phyloP scores from a whole-genome alignment of 2,113 vertebrate genomes.

The Oophaga pumilio region DNA sequence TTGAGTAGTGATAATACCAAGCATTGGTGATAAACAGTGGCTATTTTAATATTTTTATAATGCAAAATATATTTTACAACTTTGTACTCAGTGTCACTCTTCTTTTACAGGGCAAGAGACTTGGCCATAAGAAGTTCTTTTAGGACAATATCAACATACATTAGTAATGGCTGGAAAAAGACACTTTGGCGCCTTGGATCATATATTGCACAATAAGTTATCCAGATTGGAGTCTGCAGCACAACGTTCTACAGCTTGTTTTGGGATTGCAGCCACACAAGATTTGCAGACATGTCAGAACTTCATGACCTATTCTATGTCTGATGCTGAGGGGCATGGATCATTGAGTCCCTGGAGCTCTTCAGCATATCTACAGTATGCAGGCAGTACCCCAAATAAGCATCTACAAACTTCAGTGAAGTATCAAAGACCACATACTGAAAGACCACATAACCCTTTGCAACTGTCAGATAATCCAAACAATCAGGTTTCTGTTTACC shows the following conservation, averaged over 20 bases:
- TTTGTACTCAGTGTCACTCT: neutral
- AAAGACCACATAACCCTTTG: neutral
- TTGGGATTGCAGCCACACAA: conserved; percentile 52
- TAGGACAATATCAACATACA: neutral
- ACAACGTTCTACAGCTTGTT: conserved; percentile 60
- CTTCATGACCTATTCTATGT: conserved; percentile 77
- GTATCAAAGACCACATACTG: conserved; percentile 68
- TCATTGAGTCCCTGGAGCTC: conserved; percentile 70
- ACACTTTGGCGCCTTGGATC: conserved; percentile 65
- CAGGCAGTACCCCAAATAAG: conserved; percentile 66
- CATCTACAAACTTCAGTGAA: conserved; percentile 62
- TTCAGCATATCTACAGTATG: conserved; percentile 59
- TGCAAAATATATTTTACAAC: neutral
- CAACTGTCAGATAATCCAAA: neutral
- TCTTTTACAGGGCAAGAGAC: conserved; percentile 23
- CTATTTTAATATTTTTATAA: neutral
- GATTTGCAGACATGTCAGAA: conserved; percentile 71
- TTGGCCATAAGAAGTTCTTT: neutral
- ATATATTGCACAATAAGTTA: conserved; percentile 73
- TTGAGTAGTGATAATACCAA: neutral
- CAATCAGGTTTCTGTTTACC: neutral
- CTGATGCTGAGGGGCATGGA: conserved; percentile 65
- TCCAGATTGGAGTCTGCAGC: conserved; percentile 72
- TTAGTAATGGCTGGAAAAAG: conserved; percentile 78
- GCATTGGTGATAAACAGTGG: neutral